Base-by-base conservation (phyloP, 2,797 vertebrate genomes). In the Bovichtus diacanthus region DNA sequence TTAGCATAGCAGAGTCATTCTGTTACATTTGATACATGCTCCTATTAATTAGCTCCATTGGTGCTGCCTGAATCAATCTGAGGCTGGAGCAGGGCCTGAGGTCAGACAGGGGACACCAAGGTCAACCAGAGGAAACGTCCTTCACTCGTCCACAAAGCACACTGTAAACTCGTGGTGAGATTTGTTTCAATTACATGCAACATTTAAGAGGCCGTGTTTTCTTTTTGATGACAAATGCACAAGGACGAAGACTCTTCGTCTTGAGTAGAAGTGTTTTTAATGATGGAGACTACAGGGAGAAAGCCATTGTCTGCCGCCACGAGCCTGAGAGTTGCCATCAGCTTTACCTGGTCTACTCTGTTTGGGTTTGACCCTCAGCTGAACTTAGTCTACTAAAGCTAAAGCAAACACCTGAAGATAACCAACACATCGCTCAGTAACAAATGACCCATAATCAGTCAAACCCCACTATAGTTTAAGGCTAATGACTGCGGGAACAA, bases 11-110 rank as follows among this genome's bases (percentile, higher is more conserved):
- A 91, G 92, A 92, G 92, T 78, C 78, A 46, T 76, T 89, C 91
- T 85, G 93, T 92, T 93, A 94, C 91, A 95, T 95, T 95, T 93
- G 86, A 93, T 93, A 91, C 91, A 84, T 83, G 81, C 80, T 55
- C 76, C 78, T 86, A 94, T 92, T 95, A 93, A 95, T 94, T 92
- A 91, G 88, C 88, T 82, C 66, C 69, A 78, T 89, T 38, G 70
- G 78, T 74, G 83, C 63, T 56, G 76, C 60, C 78, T 44, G 76
- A 76, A 86, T 92, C 78, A 70, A 67, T 84, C 70, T 80, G 58
- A 81, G 71, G 70, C 72, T 36, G 46, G 31, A 77, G 73, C 53
- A 6, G 9, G 73, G 68, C 63, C 74, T 38, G 75, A 71, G 90
- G 90, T 92, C 88, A 81, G 84, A 71, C 80, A 76, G 38, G 6